A percentile compares a stretch with the other conserved stretches of the same genome.
Evolutionary conservation across 2,113 vertebrate species (phyloP).

Genomic region (Heterotis niloticus): DNA sequence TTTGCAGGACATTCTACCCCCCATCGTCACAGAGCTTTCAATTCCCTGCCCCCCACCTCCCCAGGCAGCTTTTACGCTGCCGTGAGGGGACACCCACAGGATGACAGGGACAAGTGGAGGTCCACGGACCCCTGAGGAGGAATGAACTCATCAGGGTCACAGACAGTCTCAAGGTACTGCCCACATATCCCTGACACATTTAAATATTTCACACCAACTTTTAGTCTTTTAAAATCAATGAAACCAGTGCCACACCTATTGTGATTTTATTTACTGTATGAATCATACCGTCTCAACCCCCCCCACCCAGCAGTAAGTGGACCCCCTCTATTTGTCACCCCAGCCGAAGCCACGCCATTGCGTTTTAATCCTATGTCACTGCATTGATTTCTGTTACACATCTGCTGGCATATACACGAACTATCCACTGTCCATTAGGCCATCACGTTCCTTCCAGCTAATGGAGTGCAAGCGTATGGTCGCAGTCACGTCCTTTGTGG

Average conservation of each 20-base stretch:
- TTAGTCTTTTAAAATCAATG: constrained; percentile 41
- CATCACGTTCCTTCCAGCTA: neutral
- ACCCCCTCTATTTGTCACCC: constrained; percentile 26
- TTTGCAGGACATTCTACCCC: neutral
- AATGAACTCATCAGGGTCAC: too few relatives aligned
- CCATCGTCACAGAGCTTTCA: neutral
- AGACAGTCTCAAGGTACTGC: too few relatives aligned
- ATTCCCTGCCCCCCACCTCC: neutral
- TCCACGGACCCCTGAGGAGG: too few relatives aligned
- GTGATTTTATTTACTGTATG: neutral
- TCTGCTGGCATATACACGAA: constrained; percentile 5
- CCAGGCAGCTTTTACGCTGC: neutral
- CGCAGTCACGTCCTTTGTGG: neutral
- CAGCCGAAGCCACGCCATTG: neutral
- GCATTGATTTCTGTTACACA: constrained; percentile 6
- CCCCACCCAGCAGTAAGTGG: neutral
- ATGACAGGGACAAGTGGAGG: too few relatives aligned
- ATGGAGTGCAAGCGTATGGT: neutral
- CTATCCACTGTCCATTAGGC: neutral
- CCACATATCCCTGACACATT: too few relatives aligned
- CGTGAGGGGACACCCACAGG: too few relatives aligned
- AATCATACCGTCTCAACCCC: too few relatives aligned
- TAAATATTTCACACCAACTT: too few relatives aligned
- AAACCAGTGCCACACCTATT: constrained; percentile 26
- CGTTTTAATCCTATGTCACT: neutral